Evolutionary conservation across 2,888 invertebrate species (phyloP), one percentile per base, ranked within the genome.

Genomic region (Eudasyphora cyanicolor): DNA sequence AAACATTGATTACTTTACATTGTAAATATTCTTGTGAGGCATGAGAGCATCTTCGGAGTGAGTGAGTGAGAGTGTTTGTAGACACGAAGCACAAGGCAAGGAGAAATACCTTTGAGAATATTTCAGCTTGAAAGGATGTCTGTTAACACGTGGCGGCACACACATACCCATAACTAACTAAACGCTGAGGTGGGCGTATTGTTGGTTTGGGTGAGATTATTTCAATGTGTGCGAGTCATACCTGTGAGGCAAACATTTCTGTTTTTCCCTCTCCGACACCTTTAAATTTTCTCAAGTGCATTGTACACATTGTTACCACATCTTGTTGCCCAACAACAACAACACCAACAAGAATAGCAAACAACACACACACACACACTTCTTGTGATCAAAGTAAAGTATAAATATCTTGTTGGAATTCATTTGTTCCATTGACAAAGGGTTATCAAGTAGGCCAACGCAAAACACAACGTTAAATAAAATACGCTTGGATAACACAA

Each of bases 281-380:
- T 81, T 71, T 60, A 67, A 45, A 71, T 81, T 84, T 81, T 78
- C 81, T 78, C 75, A 84, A 84, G 81, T 76, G 81, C 42, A 78
- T 78, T 81, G 75, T 73, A 76, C 75, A 84, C 71, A 76, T 64
- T 77, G 62, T 71, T 69, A 60, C 62, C 73, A 54, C 76, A 79
- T 57, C 32, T 69, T n/a, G n/a, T 14, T 67, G 21, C 67, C 3
- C 21, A 17, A 49, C 49, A 19, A 21, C 32, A 19, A 38, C 35
- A 64, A 64, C n/a, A n/a, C 7, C 38, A 38, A 32, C 10, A 62
- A 32, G 32, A 62, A 32, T n/a, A n/a, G n/a, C n/a, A n/a, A n/a
- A n/a, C n/a, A n/a, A n/a, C n/a, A n/a, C n/a, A n/a, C n/a, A n/a
- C n/a, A n/a, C n/a, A n/a, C n/a, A n/a, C n/a, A n/a, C n/a, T 62